phyloP scores from a whole-genome alignment of 1,140 invertebrate species.

The Heliconius hermathena region DNA sequence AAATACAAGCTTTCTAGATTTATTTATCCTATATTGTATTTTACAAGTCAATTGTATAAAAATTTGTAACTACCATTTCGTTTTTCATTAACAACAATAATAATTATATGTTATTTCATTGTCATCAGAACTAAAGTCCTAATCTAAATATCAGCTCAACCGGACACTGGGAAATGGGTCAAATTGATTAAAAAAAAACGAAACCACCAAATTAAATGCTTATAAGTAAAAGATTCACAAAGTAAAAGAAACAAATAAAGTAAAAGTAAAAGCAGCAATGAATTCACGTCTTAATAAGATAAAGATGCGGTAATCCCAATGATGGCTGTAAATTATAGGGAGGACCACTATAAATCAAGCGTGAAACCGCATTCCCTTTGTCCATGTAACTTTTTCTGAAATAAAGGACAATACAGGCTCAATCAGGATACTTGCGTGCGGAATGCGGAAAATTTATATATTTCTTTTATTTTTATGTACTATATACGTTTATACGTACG shows the following conservation, averaged over 20 bases:
- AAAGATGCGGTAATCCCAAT: slow-evolving; percentile 44
- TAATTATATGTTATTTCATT: too few relatives aligned
- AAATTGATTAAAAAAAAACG: background rate
- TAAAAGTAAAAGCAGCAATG: slow-evolving; percentile 19
- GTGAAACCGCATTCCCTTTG: slow-evolving; percentile 36
- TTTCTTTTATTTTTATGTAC: background rate
- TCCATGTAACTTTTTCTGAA: slow-evolving; percentile 7
- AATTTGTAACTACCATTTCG: too few relatives aligned
- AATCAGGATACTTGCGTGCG: background rate
- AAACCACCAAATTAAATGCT: background rate
- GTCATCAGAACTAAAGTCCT: too few relatives aligned
- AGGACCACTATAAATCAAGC: slow-evolving; percentile 43
- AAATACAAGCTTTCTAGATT: too few relatives aligned
- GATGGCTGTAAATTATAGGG: slow-evolving; percentile 44
- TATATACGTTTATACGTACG: background rate
- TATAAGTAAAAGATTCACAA: background rate
- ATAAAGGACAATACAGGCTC: slow-evolving; percentile 11
- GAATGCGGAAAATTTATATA: background rate
- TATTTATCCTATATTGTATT: too few relatives aligned
- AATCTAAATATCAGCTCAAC: too few relatives aligned
- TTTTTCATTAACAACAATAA: too few relatives aligned
- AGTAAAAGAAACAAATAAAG: slow-evolving; percentile 12
- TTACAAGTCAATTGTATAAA: too few relatives aligned
- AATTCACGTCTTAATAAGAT: slow-evolving; percentile 42
- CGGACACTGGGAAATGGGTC: too few relatives aligned